Evolutionary conservation across 1,140 invertebrate species (phyloP), one percentile per base, ranked within the genome.

Genomic region (Antheraea mylitta): DNA sequence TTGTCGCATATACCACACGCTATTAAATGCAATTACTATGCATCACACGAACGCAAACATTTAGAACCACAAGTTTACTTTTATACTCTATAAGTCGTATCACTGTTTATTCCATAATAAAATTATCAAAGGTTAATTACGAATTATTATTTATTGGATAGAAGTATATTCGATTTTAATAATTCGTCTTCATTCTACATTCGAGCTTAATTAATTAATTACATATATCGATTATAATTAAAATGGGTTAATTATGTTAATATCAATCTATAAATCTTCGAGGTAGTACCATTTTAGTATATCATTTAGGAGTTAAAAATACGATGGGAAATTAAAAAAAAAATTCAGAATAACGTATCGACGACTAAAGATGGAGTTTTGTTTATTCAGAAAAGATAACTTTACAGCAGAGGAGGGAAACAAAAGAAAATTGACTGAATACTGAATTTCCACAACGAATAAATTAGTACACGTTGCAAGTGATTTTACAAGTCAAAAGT

Each of bases 1-100:
- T 64, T 64, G 36, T 69, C 22, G 19, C 61, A 18, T 64, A 10
- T 16, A 42, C 64, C 69, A 74, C 22, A 18, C 69, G 22, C 16
- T 36, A 64, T 75, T 71, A 61, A 37, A 48, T 69, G 64, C 70
- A 64, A 72, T 75, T 72, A 70, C 73, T 71, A 75, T 75, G 70
- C 73, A 69, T 69, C 64, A 68, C 73, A 65, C 67, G 61, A 38
- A 45, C 61, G 58, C 61, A 69, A 69, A 64, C 67, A 72, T 64
- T 71, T 69, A 65, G 59, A 38, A 18, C 45, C 67, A 67, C 58
- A 61, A 67, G 64, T 75, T 75, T 69, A 65, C 67, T 65, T 58
- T 10, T 59, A 68, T 71, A 70, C 45, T 70, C 69, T 72, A 71
- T 45, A 62, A 66, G 60, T 30, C 10, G 30, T 61, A 61, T 36